Percentiles rank a stretch among this genome's conserved stretches.
Evolutionary conservation across 2,888 invertebrate species (phyloP).

Genomic region (Petrolisthes manimaculis): DNA sequence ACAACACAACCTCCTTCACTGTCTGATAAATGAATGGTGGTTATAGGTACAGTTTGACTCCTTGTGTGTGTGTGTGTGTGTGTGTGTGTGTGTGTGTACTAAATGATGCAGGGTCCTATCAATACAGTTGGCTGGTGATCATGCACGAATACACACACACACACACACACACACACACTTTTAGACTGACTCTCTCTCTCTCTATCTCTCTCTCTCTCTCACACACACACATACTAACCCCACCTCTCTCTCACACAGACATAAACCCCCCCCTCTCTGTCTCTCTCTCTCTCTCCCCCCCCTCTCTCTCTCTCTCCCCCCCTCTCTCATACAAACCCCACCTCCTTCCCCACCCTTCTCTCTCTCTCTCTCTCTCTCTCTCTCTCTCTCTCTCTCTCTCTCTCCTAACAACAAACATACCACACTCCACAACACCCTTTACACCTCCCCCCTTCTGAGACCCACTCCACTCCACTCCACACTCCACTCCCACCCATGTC

Average conservation of each 20-base stretch:
- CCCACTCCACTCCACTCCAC: not conserved
- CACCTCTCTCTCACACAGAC: not conserved
- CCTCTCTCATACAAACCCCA: not conserved
- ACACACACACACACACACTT: constrained; percentile 19
- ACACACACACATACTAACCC: not conserved
- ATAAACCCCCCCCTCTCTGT: not conserved
- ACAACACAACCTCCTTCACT: too few relatives aligned
- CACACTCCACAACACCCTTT: not conserved
- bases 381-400: not conserved
- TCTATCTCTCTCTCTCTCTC: constrained; percentile 8
- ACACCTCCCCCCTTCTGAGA: not conserved
- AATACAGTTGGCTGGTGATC: not conserved
- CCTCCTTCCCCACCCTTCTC: not conserved
- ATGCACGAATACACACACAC: not conserved
- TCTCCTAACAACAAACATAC: not conserved
- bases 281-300: not conserved
- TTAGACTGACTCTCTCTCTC: constrained; percentile 30
- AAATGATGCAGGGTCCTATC: too few relatives aligned
- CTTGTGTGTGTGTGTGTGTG: not conserved
- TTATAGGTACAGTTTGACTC: not conserved
- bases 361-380: not conserved
- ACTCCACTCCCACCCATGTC: not conserved
- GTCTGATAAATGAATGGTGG: not conserved
- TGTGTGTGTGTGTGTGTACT: too few relatives aligned
- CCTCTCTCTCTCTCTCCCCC: not conserved